Evolutionary conservation across 1,140 invertebrate species (phyloP), one percentile per base, ranked within the genome.

Genomic region (Drosophila pseudoobscura): DNA sequence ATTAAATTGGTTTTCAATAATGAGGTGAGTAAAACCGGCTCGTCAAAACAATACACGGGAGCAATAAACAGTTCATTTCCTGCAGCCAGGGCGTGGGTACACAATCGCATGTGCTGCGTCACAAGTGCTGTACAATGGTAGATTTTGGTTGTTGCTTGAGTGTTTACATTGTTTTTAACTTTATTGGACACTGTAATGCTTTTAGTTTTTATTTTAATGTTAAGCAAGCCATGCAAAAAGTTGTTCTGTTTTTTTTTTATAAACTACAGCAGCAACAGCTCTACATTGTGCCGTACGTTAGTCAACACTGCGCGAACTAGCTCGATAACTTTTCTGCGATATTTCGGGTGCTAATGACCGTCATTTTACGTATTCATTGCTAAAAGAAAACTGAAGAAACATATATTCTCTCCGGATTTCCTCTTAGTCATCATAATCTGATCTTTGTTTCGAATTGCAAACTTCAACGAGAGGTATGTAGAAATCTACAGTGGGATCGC

Each of bases 361-460:
- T 75, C 71, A 75, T 75, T 75, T 75, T 75, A 75, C 73, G 73
- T 66, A 75, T 75, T 68, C 63, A 75, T 75, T 75, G 62, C 52
- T 75, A 66, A 58, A 70, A 68, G 71, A 75, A 75, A 75, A 75
- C 53, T 55, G 50, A 59, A 66, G 65, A 68, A 75, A 61, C 51
- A 57, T 11, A 49, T 69, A 66, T 75, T 46, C 39, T 26, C 31
- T 15, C 56, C 43, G 43, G 68, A 46, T 55, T 60, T 66, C 61
- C 50, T 54, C 49, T 75, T 66, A 66, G 26, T 75, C 61, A 75
- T 75, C 61, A 60, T 54, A 69, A 54, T 53, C 22, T 44, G 71
- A 75, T 75, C 51, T 58, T 75, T 46, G 52, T 44, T 50, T 24
- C 52, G 39, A 44, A 20, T 46, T 53, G 51, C 45, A 44, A 43